Base-by-base conservation (phyloP, 2,113 vertebrate genomes). In the Sylvia atricapilla region DNA sequence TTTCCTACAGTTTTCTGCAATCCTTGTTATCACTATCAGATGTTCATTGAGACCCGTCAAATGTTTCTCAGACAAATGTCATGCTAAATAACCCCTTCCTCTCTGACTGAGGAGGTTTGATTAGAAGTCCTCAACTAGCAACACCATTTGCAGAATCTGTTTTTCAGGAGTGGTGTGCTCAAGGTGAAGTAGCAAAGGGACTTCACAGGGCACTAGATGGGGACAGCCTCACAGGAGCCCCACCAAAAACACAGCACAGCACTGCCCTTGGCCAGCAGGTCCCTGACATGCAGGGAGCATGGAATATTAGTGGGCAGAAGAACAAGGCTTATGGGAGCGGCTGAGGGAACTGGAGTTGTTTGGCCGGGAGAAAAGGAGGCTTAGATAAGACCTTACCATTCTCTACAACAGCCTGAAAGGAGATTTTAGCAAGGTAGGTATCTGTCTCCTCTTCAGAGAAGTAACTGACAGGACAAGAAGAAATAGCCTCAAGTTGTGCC, bases 21-120 rank as follows among this genome's bases (percentile, higher is more conserved):
- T 60, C 21, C 20, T 58, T 44, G 8, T 80, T 7, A 8, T 43
- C 35, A 35, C 68, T 25, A 13, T 77, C 4, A 1, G n/a, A 37
- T 2, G 0, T 47, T 83, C 39, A 4, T 22, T 85, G 46, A 0
- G 1, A 52, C 35, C 2, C 0, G 0, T 58, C 9, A 77, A 82
- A 86, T 58, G 15, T 31, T 92, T 75, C 70, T 89, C 11, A 56
- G 55, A 23, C 14, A 43, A 24, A 50, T 43, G 37, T 35, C 21
- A 16, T 41, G 50, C 39, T 87, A 74, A 79, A 43, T 73, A 79
- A 77, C 6, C 5, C 52, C 6, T 37, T 76, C n/a, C 31, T 83
- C 7, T 77, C 47, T 50, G 55, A 31, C 37, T 44, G 22, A 66
- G 43, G 13, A 62, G 6, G 1, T 63, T 15, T 50, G 39, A 23